Evolutionary conservation across 2,888 invertebrate genomes (phyloP).

Genomic region (Tipula vernalis): DNA sequence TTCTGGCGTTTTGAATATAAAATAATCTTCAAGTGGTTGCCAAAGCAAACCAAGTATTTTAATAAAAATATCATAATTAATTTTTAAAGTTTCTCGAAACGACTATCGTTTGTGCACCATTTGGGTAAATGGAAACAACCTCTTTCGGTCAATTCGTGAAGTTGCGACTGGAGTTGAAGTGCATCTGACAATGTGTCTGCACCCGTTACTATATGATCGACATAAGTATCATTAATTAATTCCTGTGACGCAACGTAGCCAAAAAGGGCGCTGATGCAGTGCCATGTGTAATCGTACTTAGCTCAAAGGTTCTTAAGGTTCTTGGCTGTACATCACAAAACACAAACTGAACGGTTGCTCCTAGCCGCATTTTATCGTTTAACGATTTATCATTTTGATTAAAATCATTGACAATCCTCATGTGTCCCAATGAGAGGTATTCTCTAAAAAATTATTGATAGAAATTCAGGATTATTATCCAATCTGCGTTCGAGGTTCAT

Average conservation of each 20-base stretch:
- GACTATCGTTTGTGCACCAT: neutral
- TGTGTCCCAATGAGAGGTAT: too few relatives aligned
- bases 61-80: neutral
- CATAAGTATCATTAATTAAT: too few relatives aligned
- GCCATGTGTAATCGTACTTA: too few relatives aligned
- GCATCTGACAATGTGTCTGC: neutral
- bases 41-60: neutral
- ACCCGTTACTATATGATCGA: neutral
- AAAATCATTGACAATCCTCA: too few relatives aligned
- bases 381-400: neutral
- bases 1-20: too few relatives aligned
- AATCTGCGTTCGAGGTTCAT: too few relatives aligned
- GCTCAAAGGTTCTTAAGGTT: too few relatives aligned
- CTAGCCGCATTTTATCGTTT: neutral
- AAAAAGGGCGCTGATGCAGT: too few relatives aligned
- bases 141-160: neutral
- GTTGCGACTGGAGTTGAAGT: neutral
- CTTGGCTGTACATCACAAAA: neutral
- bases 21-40: neutral
- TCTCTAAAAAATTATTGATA: too few relatives aligned
- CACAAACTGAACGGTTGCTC: neutral
- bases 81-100: neutral
- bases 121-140: neutral
- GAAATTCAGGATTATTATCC: too few relatives aligned
- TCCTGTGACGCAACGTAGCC: neutral